Evolutionary conservation across 2,113 vertebrate genomes (phyloP).

Genomic region (Actinemys pallida): DNA sequence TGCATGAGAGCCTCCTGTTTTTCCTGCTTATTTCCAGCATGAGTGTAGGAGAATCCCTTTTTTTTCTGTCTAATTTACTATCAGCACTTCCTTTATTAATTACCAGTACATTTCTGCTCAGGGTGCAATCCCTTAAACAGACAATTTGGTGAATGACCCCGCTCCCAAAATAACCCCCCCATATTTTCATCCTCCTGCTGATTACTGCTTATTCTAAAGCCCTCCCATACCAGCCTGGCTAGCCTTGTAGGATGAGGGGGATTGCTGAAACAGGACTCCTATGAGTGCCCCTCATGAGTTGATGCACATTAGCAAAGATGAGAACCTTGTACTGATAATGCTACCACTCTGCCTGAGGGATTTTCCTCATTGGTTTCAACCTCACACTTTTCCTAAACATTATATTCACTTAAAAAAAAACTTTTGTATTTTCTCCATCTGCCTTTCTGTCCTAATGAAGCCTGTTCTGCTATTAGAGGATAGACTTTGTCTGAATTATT

Average conservation of each 20-base stretch:
- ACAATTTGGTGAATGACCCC: neutral
- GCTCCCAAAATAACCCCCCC: neutral
- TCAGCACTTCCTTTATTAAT: neutral
- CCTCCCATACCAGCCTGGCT: neutral
- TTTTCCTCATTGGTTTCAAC: slow-evolving; percentile 46
- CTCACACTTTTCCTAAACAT: slow-evolving; percentile 56
- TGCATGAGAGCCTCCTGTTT: slow-evolving; percentile 41
- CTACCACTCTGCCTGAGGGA: slow-evolving; percentile 16
- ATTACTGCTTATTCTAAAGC: neutral
- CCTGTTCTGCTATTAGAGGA: slow-evolving; percentile 64
- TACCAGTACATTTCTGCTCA: neutral
- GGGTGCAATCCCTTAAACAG: neutral
- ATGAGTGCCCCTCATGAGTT: neutral
- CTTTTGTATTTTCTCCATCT: slow-evolving; percentile 57
- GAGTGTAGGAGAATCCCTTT: slow-evolving; percentile 2
- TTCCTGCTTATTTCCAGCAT: neutral
- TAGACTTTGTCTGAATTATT: slow-evolving; percentile 65
- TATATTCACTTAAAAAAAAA: slow-evolving; percentile 54
- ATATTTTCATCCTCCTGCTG: neutral
- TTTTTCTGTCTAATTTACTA: neutral
- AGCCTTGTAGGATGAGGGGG: neutral
- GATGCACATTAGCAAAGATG: slow-evolving; percentile 30
- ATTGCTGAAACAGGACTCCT: neutral
- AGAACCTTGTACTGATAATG: neutral
- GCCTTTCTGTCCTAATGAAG: slow-evolving; percentile 63